These are phyloP conservation scores for Tyria jacobaeae DNA, from an alignment of 2,888 invertebrate genomes.

Conservation along the genomic window DNA sequence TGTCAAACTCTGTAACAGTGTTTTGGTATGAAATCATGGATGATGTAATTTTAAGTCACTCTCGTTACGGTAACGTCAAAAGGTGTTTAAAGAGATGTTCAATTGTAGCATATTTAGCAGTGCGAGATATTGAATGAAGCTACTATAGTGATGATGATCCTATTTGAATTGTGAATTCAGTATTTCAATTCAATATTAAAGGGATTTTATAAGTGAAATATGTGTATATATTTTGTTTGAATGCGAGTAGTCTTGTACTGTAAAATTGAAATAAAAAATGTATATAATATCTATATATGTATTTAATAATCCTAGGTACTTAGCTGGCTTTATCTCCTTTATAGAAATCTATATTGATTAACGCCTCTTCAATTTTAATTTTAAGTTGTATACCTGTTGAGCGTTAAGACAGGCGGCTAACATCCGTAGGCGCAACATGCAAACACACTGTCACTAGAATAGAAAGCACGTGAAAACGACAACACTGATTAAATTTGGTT, in stretches of 20 bases:
- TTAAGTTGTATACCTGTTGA: neutral
- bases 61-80: constrained; percentile 4
- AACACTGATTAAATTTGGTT: constrained; percentile 60
- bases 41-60: constrained; percentile 13
- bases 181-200: no score
- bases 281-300: no score
- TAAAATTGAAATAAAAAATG: no score
- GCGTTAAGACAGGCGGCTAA: constrained; percentile 36
- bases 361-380: neutral
- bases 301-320: no score
- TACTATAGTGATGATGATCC: no score
- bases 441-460: constrained; percentile 42
- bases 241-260: no score
- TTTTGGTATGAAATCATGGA: constrained; percentile 6
- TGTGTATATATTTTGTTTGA: no score
- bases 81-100: no score
- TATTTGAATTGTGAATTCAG: no score
- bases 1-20: constrained; percentile 27
- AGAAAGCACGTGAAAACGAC: constrained; percentile 63
- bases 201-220: no score
- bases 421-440: constrained; percentile 46
- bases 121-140: no score
- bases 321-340: neutral
- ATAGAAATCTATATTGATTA: neutral
- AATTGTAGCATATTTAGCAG: no score